phyloP scores from a whole-genome alignment of 2,797 vertebrate genomes.

The Intellagama lesueurii region DNA sequence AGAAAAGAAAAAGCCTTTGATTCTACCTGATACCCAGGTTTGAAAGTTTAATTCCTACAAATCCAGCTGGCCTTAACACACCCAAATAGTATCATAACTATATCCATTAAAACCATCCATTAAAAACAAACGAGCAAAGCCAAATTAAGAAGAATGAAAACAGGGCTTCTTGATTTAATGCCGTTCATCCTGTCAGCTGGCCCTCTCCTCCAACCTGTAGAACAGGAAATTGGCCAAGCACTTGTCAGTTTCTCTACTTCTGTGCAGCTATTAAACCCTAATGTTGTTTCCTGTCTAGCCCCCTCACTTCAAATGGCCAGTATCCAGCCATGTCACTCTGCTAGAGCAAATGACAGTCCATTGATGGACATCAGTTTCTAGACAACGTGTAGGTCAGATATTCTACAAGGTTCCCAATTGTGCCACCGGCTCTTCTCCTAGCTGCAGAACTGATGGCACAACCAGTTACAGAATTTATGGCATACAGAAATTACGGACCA shows the following conservation, averaged over 20 bases:
- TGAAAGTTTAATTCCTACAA: background rate
- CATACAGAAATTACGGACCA: background rate
- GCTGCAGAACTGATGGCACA: background rate
- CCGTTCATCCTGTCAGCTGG: background rate
- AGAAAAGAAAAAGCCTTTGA: background rate
- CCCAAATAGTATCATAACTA: background rate
- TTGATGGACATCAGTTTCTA: background rate
- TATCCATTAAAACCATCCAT: background rate
- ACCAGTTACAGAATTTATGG: background rate
- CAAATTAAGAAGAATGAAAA: background rate
- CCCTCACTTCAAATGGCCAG: background rate
- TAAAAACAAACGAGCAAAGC: background rate
- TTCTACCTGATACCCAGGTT: conserved; percentile 22
- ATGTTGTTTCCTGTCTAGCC: background rate
- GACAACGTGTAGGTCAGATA: background rate
- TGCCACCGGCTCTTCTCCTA: background rate
- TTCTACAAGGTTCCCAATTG: background rate
- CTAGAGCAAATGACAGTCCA: background rate
- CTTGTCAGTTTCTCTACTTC: background rate
- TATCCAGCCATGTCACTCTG: background rate
- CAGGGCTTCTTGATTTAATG: background rate
- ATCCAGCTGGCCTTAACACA: background rate
- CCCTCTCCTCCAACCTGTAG: background rate
- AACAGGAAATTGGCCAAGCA: background rate
- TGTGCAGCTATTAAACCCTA: background rate